phyloP scores from a whole-genome alignment of 2,888 invertebrate species.

The Aromia moschata region DNA sequence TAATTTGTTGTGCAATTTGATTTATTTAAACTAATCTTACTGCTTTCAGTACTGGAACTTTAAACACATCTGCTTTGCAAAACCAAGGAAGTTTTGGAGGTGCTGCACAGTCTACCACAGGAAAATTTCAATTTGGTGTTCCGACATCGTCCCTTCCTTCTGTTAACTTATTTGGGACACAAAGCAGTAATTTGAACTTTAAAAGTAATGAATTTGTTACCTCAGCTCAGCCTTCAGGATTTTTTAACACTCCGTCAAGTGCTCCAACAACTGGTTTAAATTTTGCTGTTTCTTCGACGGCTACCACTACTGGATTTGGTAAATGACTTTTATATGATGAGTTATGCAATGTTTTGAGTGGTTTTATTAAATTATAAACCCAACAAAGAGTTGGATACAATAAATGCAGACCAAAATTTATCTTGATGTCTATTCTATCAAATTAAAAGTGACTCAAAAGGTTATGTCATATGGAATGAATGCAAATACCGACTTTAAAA shows the following conservation, averaged over 20 bases:
- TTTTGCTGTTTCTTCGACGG: constrained; percentile 38
- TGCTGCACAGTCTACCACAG: constrained; percentile 28
- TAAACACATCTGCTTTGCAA: constrained; percentile 10
- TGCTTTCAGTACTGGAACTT: constrained; percentile 11
- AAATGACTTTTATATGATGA: too few relatives aligned
- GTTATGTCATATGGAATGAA: too few relatives aligned
- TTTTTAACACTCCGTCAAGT: constrained; percentile 47
- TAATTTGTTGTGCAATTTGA: background rate
- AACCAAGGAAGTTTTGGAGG: constrained; percentile 30
- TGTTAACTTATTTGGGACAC: constrained; percentile 42
- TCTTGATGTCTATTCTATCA: too few relatives aligned
- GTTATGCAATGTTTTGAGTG: too few relatives aligned
- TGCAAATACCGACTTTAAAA: too few relatives aligned
- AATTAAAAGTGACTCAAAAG: too few relatives aligned
- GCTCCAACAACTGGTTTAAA: constrained; percentile 44
- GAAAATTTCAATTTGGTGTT: constrained; percentile 35
- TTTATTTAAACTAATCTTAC: background rate
- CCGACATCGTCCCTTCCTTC: constrained; percentile 29
- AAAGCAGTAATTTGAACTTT: too few relatives aligned
- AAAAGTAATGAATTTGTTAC: too few relatives aligned
- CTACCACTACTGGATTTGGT: constrained; percentile 38
- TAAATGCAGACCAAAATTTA: too few relatives aligned
- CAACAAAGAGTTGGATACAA: too few relatives aligned
- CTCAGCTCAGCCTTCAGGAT: constrained; percentile 24
- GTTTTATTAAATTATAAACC: too few relatives aligned